These are phyloP conservation scores for Anoplophora glabripennis DNA, from an alignment of 1,140 invertebrate genomes.

Conservation along the genomic window DNA sequence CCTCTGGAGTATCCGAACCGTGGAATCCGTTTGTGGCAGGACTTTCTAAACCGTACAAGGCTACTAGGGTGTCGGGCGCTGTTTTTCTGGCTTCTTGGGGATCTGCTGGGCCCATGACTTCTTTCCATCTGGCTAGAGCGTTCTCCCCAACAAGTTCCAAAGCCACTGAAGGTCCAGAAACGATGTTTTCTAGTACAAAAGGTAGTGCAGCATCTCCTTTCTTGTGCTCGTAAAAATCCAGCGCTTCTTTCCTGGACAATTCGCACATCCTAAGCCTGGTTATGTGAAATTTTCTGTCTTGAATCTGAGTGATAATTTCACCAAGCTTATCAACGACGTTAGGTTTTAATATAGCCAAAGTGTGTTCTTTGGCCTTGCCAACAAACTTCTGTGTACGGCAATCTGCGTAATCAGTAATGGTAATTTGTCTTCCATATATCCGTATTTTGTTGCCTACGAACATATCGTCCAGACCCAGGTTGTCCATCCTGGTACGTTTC, in stretches of 20 bases:
- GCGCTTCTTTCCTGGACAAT: conserved; percentile 56
- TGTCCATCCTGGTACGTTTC: conserved; percentile 59
- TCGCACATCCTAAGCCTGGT: conserved; percentile 65
- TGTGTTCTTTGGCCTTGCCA: conserved; percentile 54
- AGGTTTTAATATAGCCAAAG: conserved; percentile 57
- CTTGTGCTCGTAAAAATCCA: conserved; percentile 57
- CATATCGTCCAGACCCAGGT: conserved; percentile 59
- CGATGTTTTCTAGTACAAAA: conserved; percentile 56
- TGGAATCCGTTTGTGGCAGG: conserved; percentile 71
- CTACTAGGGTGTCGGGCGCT: conserved; percentile 63
- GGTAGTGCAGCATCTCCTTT: conserved; percentile 45
- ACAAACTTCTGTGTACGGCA: conserved; percentile 53
- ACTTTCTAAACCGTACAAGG: conserved; percentile 70
- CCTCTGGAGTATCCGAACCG: conserved; percentile 58
- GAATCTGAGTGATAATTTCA: conserved; percentile 60
- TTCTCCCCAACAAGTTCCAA: conserved; percentile 65
- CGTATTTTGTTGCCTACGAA: conserved; percentile 67
- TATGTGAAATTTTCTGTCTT: conserved; percentile 46
- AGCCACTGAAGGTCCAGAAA: conserved; percentile 63
- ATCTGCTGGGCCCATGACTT: conserved; percentile 67
- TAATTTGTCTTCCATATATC: conserved; percentile 66
- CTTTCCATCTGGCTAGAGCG: conserved; percentile 57
- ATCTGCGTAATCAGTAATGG: conserved; percentile 66
- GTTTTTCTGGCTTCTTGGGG: conserved; percentile 57
- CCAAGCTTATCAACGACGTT: conserved; percentile 61